Percentiles rank a stretch among this genome's conserved stretches.
Conservation (phyloP, 2,113 vertebrate species). For the Stigmatopora nigra region DNA sequence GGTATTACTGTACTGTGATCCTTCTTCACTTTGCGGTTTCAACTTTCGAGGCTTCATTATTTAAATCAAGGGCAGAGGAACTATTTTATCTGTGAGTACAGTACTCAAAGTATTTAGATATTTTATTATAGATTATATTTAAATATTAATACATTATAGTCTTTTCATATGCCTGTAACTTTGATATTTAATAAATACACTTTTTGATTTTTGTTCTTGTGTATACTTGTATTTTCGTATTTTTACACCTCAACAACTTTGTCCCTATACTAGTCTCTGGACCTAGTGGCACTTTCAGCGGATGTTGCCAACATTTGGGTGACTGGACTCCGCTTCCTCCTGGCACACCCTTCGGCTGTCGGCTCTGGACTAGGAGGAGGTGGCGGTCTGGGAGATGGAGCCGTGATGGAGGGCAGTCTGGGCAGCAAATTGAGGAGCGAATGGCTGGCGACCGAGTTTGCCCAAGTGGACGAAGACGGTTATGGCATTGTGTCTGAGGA, state of each 20-base stretch:
- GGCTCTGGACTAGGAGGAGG: slow-evolving; percentile 67
- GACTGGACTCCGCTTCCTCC: slow-evolving; percentile 87
- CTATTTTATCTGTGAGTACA: too few relatives aligned
- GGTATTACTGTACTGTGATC: too few relatives aligned
- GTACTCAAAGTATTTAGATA: too few relatives aligned
- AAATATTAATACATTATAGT: too few relatives aligned
- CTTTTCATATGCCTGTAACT: too few relatives aligned
- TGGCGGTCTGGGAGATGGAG: slow-evolving; percentile 69
- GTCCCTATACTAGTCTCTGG: slow-evolving; percentile 74
- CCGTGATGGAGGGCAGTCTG: slow-evolving; percentile 76
- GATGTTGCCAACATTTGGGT: slow-evolving; percentile 99
- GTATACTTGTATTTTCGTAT: neutral
- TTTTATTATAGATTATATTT: too few relatives aligned
- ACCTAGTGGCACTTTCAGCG: slow-evolving; percentile 88
- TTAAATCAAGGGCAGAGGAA: too few relatives aligned
- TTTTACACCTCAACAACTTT: neutral
- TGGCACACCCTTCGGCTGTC: slow-evolving; percentile 82
- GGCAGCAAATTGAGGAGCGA: slow-evolving; percentile 78
- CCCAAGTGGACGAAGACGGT: slow-evolving; percentile 82
- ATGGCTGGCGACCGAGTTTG: slow-evolving; percentile 84
- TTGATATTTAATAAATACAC: too few relatives aligned
- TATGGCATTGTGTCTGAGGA: slow-evolving; percentile 91
- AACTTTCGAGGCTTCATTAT: too few relatives aligned
- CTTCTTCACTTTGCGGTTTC: too few relatives aligned
- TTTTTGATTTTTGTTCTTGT: too few relatives aligned